Conservation (phyloP, 2,888 invertebrate species). For the Machimus atricapillus region DNA sequence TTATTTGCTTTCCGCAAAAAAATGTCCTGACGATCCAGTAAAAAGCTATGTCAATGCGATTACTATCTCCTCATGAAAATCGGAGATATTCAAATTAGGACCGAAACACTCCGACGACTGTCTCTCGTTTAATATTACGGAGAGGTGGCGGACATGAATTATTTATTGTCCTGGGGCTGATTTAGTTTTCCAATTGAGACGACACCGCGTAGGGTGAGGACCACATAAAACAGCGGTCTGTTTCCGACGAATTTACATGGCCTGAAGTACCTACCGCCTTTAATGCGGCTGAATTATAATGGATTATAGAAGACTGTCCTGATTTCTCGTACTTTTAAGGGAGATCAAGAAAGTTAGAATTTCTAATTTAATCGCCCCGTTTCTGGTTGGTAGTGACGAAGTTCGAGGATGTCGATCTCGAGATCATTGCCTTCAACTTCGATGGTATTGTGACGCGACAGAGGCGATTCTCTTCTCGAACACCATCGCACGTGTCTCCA, state of each 20-base stretch:
- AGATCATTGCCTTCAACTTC: neutral
- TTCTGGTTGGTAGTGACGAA: neutral
- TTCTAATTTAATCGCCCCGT: neutral
- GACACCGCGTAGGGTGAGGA: neutral
- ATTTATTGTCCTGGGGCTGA: neutral
- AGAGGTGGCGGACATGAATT: conserved; percentile 5
- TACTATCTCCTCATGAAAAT: neutral
- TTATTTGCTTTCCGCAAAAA: neutral
- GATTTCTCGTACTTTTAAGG: neutral
- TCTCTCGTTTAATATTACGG: neutral
- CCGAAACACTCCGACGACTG: neutral
- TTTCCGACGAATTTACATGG: neutral
- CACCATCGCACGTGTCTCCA: neutral
- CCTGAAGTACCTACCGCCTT: neutral
- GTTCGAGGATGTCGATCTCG: neutral
- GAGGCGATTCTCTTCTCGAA: neutral
- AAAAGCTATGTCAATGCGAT: neutral
- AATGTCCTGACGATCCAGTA: neutral
- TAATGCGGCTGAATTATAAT: neutral
- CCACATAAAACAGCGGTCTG: neutral
- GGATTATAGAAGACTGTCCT: neutral
- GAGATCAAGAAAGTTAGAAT: neutral
- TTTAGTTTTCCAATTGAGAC: neutral
- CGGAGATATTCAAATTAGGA: neutral
- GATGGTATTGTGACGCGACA: neutral